phyloP scores from a whole-genome alignment of 2,113 vertebrate species.

The Prinia subflava region DNA sequence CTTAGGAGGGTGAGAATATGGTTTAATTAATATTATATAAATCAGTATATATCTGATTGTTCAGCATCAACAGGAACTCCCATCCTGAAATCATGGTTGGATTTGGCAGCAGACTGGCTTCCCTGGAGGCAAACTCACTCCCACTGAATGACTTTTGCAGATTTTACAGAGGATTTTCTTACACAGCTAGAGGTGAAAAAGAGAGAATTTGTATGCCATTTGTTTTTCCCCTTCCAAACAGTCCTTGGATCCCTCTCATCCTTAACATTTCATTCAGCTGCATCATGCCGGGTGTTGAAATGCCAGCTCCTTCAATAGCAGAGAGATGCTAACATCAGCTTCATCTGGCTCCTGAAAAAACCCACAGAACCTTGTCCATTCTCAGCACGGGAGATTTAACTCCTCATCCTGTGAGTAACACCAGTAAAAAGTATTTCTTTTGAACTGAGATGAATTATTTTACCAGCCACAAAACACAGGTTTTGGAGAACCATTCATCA shows the following conservation, averaged over 20 bases:
- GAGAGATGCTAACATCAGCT: background rate
- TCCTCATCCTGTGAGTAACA: background rate
- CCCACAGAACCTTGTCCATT: background rate
- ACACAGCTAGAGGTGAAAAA: background rate
- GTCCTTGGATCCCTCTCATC: background rate
- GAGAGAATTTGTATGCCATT: background rate
- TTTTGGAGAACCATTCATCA: background rate
- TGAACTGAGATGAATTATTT: background rate
- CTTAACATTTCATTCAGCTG: background rate
- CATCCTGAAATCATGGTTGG: background rate
- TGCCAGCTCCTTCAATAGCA: background rate
- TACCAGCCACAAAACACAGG: background rate
- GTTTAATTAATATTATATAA: background rate
- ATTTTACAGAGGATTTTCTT: background rate
- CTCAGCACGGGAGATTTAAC: background rate
- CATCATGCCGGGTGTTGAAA: background rate
- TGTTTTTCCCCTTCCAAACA: background rate
- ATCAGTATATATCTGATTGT: background rate
- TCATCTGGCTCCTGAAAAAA: background rate
- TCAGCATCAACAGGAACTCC: background rate
- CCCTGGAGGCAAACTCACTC: background rate
- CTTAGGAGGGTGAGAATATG: background rate
- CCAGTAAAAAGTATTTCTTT: background rate
- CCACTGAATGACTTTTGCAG: background rate
- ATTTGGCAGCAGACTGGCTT: background rate